A percentile compares a stretch with the other conserved stretches of the same genome.
Evolutionary conservation across 2,797 vertebrate genomes (phyloP).

Genomic region (Epinephelus coioides): DNA sequence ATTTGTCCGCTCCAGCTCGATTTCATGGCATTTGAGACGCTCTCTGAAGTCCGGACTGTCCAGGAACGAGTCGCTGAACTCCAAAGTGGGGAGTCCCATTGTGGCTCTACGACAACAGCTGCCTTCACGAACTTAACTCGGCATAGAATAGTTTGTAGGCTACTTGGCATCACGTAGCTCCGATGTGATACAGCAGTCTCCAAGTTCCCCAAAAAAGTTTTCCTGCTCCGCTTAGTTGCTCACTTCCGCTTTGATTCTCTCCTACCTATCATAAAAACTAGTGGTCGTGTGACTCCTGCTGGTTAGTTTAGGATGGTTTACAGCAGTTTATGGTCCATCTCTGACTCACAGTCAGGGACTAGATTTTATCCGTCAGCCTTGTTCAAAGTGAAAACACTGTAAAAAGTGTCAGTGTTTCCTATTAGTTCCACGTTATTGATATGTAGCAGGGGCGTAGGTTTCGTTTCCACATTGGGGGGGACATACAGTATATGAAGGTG

Average conservation of each 20-base stretch:
- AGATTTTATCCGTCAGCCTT: too few relatives aligned
- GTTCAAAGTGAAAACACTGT: too few relatives aligned
- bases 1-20: constrained; percentile 96
- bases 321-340: neutral
- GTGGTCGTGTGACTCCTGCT: constrained; percentile 85
- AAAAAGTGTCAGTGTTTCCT: too few relatives aligned
- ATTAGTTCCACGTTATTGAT: too few relatives aligned
- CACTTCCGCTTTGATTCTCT: constrained; percentile 78
- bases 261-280: constrained; percentile 31
- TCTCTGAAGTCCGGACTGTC: constrained; percentile 98
- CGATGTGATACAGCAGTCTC: constrained; percentile 32
- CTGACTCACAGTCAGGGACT: too few relatives aligned
- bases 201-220: constrained; percentile 56
- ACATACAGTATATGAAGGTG: too few relatives aligned
- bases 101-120: constrained; percentile 21
- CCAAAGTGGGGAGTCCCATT: constrained; percentile 97
- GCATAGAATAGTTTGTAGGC: neutral
- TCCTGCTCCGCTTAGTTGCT: constrained; percentile 53
- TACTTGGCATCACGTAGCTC: constrained; percentile 58
- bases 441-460: too few relatives aligned
- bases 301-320: constrained; percentile 64
- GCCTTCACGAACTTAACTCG: constrained; percentile 26
- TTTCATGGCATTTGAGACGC: constrained; percentile 94
- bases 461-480: too few relatives aligned
- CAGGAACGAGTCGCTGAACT: constrained; percentile 97